Base-by-base conservation (phyloP, 2,797 vertebrate species). In the Distichodus sexfasciatus region DNA sequence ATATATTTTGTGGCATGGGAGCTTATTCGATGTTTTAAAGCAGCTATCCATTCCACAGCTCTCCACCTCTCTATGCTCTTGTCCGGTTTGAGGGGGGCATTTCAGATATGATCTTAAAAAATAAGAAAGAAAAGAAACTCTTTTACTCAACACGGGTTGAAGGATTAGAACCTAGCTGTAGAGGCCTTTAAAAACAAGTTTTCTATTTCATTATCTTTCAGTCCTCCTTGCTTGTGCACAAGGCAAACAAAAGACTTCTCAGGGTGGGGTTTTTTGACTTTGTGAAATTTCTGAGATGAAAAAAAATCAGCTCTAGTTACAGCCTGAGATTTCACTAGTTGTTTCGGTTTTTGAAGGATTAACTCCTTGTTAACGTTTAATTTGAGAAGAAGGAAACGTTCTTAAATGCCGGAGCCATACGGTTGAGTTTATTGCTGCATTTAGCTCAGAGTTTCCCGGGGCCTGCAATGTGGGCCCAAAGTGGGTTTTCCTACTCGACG, bases 1-100 rank as follows among this genome's bases (percentile, higher is more conserved):
- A 31, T 70, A 62, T 57, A 66, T 55, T 71, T 71, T 46, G 64
- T 68, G 58, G 77, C 77, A 74, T 71, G 77, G 76, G 54, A 71
- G 77, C 77, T 71, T 76, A n/a, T 74, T 68, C 33, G 2, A 40
- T 72, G 63, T 71, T 71, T 40, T 65, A 23, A 38, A 72, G 62
- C 60, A 14, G 50, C 69, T 69, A 54, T 66, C 11, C 9, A 31
- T 66, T 69, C 59, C 44, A 64, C 54, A 46, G 44, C 51, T 31
- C 47, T 61, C 35, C 51, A 40, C 65, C 51, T 28, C 51, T 31
- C 47, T 61, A 26, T 58, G 33, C 65, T 44, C 28, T 55, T 29
- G 29, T 67, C 38, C 36, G 14, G n/a, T 48, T 19, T 11, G 9
- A 12, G 31, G 17, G 17, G 31, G 26, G 6, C 14, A 46, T 4